Base-by-base conservation (phyloP, 2,113 vertebrate genomes). In the Menidia beryllina region DNA sequence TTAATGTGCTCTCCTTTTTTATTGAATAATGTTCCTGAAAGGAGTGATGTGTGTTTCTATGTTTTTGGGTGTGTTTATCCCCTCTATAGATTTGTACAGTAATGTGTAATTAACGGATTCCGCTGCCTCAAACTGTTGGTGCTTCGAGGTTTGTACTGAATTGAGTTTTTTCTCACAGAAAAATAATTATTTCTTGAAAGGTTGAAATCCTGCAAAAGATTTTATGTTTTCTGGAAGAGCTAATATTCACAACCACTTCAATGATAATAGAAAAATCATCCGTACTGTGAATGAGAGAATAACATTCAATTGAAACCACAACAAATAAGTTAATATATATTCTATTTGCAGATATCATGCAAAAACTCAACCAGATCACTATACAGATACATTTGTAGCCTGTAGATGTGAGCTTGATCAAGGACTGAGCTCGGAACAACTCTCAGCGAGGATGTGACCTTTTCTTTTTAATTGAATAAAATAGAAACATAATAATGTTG, bases 1-100 rank as follows among this genome's bases (percentile, higher is more conserved):
- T 26, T 15, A 20, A n/a, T 20, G 41, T 45, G 52, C 27, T 21
- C 59, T 71, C 47, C 69, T 30, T 65, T 58, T 7, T 47, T 70
- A 70, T 83, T 77, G 60, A 70, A 82, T 84, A 51, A 77, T 65
- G 52, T 68, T 69, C 51, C 57, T 48, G 61, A 74, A 23, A 55
- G 23, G 17, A 47, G n/a, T 10, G 63, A 19, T 26, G 26, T 56
- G 25, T 59, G 20, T 43, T 2, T 72, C 55, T 10, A 10, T 62
- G 51, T 48, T 45, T 51, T 55, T 2, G n/a, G 17, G 34, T 20
- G 25, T 51, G 41, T 75, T 41, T 67, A 4, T 1, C 2, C 21
- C 20, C 7, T 52, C 17, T 27, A 19, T 19, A 30, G 41, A 17
- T 61, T 47, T 61, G 24, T 26, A 14, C 25, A 30, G n/a, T 30